phyloP scores from a whole-genome alignment of 2,888 invertebrate species.

The Diplolepis rosae region DNA sequence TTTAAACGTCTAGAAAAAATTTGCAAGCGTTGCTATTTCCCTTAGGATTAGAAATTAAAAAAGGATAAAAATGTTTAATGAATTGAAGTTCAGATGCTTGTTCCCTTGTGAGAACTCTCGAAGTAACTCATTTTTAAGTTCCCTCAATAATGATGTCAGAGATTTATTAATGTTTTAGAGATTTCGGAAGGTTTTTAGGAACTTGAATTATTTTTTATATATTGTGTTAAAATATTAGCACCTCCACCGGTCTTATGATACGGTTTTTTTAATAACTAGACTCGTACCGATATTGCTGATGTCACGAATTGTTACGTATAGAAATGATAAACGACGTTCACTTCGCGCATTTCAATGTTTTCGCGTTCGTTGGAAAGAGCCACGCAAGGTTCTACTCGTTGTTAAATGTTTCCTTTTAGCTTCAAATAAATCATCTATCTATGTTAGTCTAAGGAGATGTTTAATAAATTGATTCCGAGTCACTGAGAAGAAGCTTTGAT shows the following conservation, averaged over 20 bases:
- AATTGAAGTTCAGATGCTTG: neutral
- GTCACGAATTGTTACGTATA: slow-evolving; percentile 27
- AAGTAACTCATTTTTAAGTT: neutral
- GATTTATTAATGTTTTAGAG: too few relatives aligned
- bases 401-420: slow-evolving; percentile 58
- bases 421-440: slow-evolving; percentile 31
- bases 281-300: slow-evolving; percentile 35
- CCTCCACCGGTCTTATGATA: neutral
- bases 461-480: slow-evolving; percentile 24
- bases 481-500: slow-evolving; percentile 30
- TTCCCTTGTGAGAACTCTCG: neutral
- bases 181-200: neutral
- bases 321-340: slow-evolving; percentile 21
- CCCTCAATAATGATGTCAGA: neutral
- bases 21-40: neutral
- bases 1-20: neutral
- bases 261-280: slow-evolving; percentile 38
- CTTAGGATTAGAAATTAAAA: neutral
- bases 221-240: neutral
- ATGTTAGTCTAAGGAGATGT: slow-evolving; percentile 31
- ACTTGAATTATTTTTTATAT: neutral
- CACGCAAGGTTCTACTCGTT: slow-evolving; percentile 55
- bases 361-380: slow-evolving; percentile 28
- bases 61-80: neutral
- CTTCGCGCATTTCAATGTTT: slow-evolving; percentile 29